Conservation (phyloP, 2,113 vertebrate genomes). For the Tringa solitaria region DNA sequence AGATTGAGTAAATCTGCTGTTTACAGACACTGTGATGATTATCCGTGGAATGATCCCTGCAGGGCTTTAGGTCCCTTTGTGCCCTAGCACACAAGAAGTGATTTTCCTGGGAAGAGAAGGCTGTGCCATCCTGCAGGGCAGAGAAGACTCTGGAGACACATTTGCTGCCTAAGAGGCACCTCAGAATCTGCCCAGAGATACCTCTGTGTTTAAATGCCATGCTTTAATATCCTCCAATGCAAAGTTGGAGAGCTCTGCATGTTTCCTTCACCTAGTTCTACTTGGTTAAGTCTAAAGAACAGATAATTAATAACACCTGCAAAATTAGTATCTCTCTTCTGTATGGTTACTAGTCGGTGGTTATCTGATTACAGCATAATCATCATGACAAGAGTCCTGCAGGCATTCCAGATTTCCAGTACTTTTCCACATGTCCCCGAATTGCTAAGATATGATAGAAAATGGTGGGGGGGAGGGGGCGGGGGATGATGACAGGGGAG, state of each 20-base stretch:
- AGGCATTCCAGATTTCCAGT: neutral
- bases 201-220: neutral
- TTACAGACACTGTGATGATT: neutral
- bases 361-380: neutral
- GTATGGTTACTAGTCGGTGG: neutral
- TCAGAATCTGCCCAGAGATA: neutral
- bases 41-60: neutral
- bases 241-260: neutral
- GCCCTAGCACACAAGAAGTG: neutral
- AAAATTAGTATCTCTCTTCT: neutral
- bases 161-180: neutral
- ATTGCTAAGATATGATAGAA: neutral
- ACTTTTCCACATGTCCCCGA: neutral
- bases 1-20: neutral
- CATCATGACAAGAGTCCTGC: neutral
- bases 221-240: neutral
- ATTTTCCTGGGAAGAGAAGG: neutral
- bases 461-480: neutral
- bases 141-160: neutral
- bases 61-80: neutral
- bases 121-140: neutral
- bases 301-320: neutral
- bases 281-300: neutral
- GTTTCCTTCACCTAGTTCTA: neutral
- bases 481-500: too few species aligned